Base-by-base conservation (phyloP, 2,113 vertebrate genomes). In the Corythornis madagascariensis region DNA sequence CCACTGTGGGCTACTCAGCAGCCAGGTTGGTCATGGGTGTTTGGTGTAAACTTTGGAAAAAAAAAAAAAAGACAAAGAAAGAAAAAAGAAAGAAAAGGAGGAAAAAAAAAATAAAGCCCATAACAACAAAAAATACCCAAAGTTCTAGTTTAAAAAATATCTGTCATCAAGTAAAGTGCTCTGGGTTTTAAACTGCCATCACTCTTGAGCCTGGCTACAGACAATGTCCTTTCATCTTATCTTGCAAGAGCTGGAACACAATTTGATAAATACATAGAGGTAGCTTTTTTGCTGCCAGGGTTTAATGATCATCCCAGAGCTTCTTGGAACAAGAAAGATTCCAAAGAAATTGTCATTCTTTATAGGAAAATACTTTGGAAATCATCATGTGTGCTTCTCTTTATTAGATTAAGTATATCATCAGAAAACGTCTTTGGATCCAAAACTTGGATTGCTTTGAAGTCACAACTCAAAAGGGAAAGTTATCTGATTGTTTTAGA, bases 361-460 rank as follows among this genome's bases (percentile, higher is more conserved):
- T 65, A 15, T 76, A 89, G 50, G 35, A 73, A 85, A 91, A 91
- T 79, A 65, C 19, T 89, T 83, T 59, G 13, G 11, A 95, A 88
- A 81, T 70, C 21, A 29, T 43, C 17, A 20, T 63, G 47, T 66
- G 16, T 28, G 10, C 9, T 66, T 45, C 28, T 77, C 86, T 74
- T 92, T 94, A 89, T 92, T 90, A 92, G n/a, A 84, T 90, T 84
- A 94, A 83, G 10, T 69, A 21, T 65, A 33, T 64, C 80, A 88
- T 75, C 53, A 57, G 45, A 69, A 88, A 84, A 72, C 12, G 16
- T 72, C 60, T 33, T 67, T 47, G 28, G 63, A 84, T 86, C 55
- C 59, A 92, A 84, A 89, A 59, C 18, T 75, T 28, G 53, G 35
- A 50, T 65, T 94, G 16, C 83, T 92, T 94, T 96, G 83, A 96